Base-by-base conservation (phyloP, 2,888 invertebrate species). In the Papilio protenor region DNA sequence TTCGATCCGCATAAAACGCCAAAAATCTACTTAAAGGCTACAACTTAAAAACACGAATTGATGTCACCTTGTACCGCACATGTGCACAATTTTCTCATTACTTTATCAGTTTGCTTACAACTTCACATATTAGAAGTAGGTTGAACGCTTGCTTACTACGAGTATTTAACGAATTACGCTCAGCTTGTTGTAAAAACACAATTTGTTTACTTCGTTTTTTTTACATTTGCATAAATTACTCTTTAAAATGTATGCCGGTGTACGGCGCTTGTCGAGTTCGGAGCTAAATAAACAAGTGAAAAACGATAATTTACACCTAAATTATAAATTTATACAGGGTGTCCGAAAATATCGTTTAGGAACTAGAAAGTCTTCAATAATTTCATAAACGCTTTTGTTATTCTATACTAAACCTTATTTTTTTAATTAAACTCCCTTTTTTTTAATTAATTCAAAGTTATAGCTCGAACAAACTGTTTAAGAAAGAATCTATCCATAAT, bases 211-310 rank as follows among this genome's bases (percentile, higher is more conserved):
- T 64, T 64, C 18, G 57, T 64, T 40, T 64, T 18, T 18, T 18
- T 27, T 27, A 8, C 18, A 64, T 6, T 10, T 64, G 64, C 64
- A 64, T 40, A 64, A 64, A 40, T 64, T 64, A 64, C 40, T 64
- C 14, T 64, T 11, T 64, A 40, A 64, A 64, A 64, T 64, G 16
- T 64, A 64, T 64, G 64, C 40, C 10, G 33, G 33, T 33, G 64
- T 64, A 64, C 64, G 14, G 61, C 16, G 64, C 64, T 64, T 64
- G 40, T n/a, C 64, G 40, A 40, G 40, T 64, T 64, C 33, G 64
- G 33, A 33, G n/a, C n/a, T 40, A 64, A 64, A 64, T 64, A 64
- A 64, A 64, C 61, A 12, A 14, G 27, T 10, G 18, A 40, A 64
- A 33, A 40, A 3, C 64, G 14, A 14, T 61, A n/a, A 64, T 10